phyloP scores from a whole-genome alignment of 2,888 invertebrate genomes.

The Dasypolia templi region DNA sequence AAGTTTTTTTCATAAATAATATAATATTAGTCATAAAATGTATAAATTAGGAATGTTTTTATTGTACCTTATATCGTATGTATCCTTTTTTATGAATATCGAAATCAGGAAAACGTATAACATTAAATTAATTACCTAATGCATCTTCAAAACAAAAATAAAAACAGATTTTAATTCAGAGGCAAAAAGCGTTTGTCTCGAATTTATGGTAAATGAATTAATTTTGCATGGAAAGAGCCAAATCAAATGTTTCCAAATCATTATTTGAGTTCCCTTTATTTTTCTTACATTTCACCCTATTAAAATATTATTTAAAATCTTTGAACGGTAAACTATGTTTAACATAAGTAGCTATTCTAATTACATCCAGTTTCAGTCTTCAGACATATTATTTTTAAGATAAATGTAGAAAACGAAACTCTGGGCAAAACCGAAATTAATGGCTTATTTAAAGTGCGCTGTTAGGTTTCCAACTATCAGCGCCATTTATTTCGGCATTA shows the following conservation, averaged over 20 bases:
- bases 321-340: conserved; percentile 33
- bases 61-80: conserved; percentile 19
- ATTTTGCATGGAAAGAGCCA: background rate
- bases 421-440: background rate
- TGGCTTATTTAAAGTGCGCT: background rate
- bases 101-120: conserved; percentile 4
- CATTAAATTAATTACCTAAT: background rate
- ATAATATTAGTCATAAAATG: conserved; percentile 39
- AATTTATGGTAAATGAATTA: background rate
- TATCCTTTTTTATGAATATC: conserved; percentile 15
- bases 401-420: too few species aligned
- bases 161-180: background rate
- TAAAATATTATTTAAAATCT: conserved; percentile 17
- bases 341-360: conserved; percentile 55
- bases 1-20: conserved; percentile 58
- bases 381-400: conserved; percentile 26
- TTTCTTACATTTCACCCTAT: background rate
- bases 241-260: conserved; percentile 25
- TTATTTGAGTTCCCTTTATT: background rate
- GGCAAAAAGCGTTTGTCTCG: background rate
- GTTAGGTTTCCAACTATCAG: background rate
- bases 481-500: background rate
- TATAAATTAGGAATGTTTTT: conserved; percentile 44
- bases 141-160: background rate
- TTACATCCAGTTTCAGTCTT: conserved; percentile 47